Conservation (phyloP, 2,113 vertebrate species). For the Rhineura floridana region DNA sequence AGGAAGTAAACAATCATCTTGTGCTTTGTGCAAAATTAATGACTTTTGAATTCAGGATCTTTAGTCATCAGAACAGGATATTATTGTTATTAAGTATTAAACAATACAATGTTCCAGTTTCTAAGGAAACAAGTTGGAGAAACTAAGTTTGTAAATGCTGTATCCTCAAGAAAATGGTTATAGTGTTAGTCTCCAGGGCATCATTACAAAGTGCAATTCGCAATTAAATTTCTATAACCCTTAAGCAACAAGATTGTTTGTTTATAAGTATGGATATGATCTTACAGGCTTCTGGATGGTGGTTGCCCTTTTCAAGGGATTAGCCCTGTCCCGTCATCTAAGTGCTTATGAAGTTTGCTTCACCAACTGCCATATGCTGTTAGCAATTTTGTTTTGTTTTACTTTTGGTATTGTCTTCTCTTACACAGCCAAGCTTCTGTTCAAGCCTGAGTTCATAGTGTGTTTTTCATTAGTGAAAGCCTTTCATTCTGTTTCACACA, state of each 20-base stretch:
- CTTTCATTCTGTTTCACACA: slow-evolving; percentile 47
- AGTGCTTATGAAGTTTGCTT: slow-evolving; percentile 26
- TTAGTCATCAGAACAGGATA: slow-evolving; percentile 75
- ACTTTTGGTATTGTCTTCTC: slow-evolving; percentile 15
- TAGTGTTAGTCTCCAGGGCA: slow-evolving; percentile 68
- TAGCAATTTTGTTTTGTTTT: not conserved
- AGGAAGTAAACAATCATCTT: slow-evolving; percentile 48
- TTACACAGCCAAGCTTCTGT: slow-evolving; percentile 4
- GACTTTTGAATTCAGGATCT: slow-evolving; percentile 71
- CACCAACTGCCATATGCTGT: not conserved
- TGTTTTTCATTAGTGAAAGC: slow-evolving; percentile 52
- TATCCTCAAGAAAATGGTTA: slow-evolving; percentile 72
- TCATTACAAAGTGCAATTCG: slow-evolving; percentile 73
- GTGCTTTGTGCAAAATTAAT: slow-evolving; percentile 75
- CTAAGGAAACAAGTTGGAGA: slow-evolving; percentile 80
- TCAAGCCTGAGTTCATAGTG: slow-evolving; percentile 28
- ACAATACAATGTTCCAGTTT: slow-evolving; percentile 78
- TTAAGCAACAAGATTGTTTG: slow-evolving; percentile 75
- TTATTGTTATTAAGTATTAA: slow-evolving; percentile 72
- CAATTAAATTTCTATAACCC: slow-evolving; percentile 77
- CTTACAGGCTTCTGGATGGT: slow-evolving; percentile 42
- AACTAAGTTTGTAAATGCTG: slow-evolving; percentile 72
- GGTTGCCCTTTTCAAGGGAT: not conserved
- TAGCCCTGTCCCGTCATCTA: slow-evolving; percentile 33
- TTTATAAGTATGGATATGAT: slow-evolving; percentile 61